A percentile compares a stretch with the other conserved stretches of the same genome.
Conservation (phyloP, 37 sponge, comb jelly and placozoan species). For the Crambe crambe region DNA sequence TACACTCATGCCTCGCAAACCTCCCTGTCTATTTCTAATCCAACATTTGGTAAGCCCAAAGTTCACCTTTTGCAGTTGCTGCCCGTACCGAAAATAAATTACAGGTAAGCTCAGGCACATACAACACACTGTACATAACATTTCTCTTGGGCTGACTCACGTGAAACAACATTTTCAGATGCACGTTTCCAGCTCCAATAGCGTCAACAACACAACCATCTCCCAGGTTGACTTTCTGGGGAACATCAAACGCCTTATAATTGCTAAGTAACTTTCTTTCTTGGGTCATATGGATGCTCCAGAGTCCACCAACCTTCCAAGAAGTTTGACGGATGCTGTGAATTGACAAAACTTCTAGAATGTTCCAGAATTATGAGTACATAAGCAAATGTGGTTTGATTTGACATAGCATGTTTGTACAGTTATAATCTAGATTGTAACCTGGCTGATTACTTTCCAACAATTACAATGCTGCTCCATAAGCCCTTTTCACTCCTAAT, state of each 20-base stretch:
- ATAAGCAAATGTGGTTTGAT: too few species aligned
- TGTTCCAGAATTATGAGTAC: too few species aligned
- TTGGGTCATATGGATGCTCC: conserved; percentile 52
- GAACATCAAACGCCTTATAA: conserved; percentile 33
- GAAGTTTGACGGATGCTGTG: too few species aligned
- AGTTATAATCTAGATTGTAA: too few species aligned
- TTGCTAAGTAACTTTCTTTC: conserved; percentile 15
- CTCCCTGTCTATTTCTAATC: too few species aligned
- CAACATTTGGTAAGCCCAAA: too few species aligned
- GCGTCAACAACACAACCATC: conserved; percentile 53
- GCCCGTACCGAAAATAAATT: conserved; percentile 56
- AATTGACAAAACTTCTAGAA: too few species aligned
- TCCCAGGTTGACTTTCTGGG: conserved; percentile 42
- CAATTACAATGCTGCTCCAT: too few species aligned
- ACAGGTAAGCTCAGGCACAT: conserved; percentile 44
- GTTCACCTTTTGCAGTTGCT: conserved; percentile 31
- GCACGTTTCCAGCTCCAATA: conserved; percentile 27
- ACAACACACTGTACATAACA: conserved; percentile 28
- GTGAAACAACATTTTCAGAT: conserved; percentile 28
- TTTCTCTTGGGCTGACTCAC: conserved; percentile 17
- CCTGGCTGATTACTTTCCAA: too few species aligned
- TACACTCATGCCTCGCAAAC: too few species aligned
- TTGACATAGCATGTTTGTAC: too few species aligned
- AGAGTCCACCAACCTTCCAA: conserved; percentile 48
- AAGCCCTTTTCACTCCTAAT: too few species aligned